Evolutionary conservation across 2,113 vertebrate genomes (phyloP), one percentile per base, ranked within the genome.

Genomic region (Cynopterus brachyotis): DNA sequence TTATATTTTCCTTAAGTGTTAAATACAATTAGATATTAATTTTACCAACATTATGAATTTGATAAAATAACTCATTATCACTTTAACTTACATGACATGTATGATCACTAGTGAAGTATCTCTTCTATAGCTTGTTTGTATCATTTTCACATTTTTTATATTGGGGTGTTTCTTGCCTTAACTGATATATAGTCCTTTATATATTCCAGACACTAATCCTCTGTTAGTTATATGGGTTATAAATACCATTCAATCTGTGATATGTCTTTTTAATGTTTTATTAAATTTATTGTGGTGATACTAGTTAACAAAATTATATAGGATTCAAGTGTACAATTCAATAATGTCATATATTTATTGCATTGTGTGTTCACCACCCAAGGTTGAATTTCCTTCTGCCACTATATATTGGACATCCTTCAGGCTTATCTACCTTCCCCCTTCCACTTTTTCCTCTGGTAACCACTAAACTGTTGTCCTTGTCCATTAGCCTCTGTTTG

Each of bases 61-160:
- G 59, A 26, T 59, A 89, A 89, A 20, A 45, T 37, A 89, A 11
- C 45, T 79, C 45, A 70, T 50, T 92, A 94, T 69, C 55, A 92
- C 9, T 83, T 92, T 83, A 95, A 72, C 6, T 62, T 84, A 22
- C 40, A 95, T 66, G 47, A 84, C 28, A 67, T 28, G 9, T 89
- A 42, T 66, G n/a, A 72, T 84, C 57, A 79, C 15, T 70, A 73
- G 55, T 76, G 26, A 92, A 92, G 7, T 60, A 60, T 80, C 22
- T 96, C 40, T 80, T 72, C 59, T 47, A 42, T 17, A 66, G 55
- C 42, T 35, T 64, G 24, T 32, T 95, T 28, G 73, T 79, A 89
- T 45, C 19, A 85, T n/a, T 89, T 92, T 83, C 60, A 7, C 12
- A 90, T 83, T 84, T 84, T 89, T 85, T 85, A 35, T 85, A 59